Percentiles rank a stretch among this genome's conserved stretches.
These are phyloP conservation scores for Nibea coibor DNA, from an alignment of 2,113 vertebrate genomes.

Conservation along the genomic window DNA sequence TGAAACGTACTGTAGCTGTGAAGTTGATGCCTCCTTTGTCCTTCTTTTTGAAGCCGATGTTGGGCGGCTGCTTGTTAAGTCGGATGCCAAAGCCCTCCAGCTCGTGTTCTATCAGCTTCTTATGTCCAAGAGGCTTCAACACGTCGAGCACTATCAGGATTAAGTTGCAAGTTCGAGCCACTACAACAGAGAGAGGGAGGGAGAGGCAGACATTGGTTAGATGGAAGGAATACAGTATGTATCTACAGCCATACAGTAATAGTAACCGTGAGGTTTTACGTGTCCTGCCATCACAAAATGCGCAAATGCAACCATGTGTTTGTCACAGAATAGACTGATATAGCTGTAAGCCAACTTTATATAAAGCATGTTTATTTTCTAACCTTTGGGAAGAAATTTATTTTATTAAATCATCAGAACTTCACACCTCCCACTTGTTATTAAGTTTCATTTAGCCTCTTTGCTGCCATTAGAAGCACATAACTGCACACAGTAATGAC, in stretches of 20 bases:
- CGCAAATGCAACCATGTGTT: background rate
- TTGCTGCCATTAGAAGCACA: background rate
- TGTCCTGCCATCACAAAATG: background rate
- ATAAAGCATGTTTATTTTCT: too few species aligned
- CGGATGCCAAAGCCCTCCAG: slow-evolving; percentile 98
- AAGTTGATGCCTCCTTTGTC: slow-evolving; percentile 99
- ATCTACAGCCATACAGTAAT: background rate
- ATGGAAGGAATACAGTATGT: background rate
- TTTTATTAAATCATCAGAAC: background rate
- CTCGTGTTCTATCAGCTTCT: slow-evolving; percentile 98
- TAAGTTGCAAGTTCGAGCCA: slow-evolving; percentile 98
- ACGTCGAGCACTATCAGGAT: slow-evolving; percentile 98
- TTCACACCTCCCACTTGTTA: background rate
- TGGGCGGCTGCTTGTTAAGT: slow-evolving; percentile 96
- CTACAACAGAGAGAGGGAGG: slow-evolving; percentile 71
- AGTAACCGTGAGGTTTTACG: background rate
- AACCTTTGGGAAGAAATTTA: background rate
- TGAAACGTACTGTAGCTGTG: slow-evolving; percentile 89
- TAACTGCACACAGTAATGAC: background rate
- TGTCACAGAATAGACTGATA: background rate
- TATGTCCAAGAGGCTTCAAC: slow-evolving; percentile 95
- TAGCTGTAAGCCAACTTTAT: background rate
- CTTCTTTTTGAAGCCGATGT: slow-evolving; percentile 99
- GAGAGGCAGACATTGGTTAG: background rate
- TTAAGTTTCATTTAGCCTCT: background rate